Evolutionary conservation across 2,888 invertebrate genomes (phyloP).

Genomic region (Ptilodon capucinus): DNA sequence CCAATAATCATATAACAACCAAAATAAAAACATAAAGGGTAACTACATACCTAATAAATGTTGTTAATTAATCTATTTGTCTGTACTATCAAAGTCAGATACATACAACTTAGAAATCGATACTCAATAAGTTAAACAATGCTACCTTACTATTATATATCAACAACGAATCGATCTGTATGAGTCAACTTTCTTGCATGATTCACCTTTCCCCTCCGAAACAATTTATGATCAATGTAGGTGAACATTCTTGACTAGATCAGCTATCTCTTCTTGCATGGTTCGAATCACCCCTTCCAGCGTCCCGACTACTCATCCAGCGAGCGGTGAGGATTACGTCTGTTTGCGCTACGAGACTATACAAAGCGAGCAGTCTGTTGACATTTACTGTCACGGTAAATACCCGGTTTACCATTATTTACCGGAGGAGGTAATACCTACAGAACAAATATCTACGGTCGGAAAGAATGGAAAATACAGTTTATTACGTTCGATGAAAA

Average conservation of each 20-base stretch:
- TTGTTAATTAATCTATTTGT: too few species aligned
- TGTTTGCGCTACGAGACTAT: constrained; percentile 69
- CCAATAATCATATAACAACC: too few species aligned
- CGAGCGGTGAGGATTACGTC: constrained; percentile 54
- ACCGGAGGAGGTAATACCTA: constrained; percentile 63
- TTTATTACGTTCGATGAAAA: background rate
- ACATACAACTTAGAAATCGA: too few species aligned
- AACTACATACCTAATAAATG: too few species aligned
- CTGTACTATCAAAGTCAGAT: too few species aligned
- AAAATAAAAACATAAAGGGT: too few species aligned
- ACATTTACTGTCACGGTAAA: constrained; percentile 73
- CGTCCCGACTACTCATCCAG: constrained; percentile 37
- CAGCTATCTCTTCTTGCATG: too few species aligned
- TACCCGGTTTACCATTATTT: constrained; percentile 76
- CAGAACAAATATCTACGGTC: constrained; percentile 42
- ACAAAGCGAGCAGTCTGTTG: constrained; percentile 76
- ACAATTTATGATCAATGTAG: too few species aligned
- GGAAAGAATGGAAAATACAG: constrained; percentile 34
- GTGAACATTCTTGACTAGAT: constrained; percentile 31
- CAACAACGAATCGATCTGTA: constrained; percentile 34
- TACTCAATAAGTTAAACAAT: too few species aligned
- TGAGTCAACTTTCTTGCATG: too few species aligned
- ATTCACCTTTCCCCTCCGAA: too few species aligned
- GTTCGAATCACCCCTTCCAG: constrained; percentile 13
- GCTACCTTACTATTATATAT: constrained; percentile 31